These are phyloP conservation scores for Lasioglossum villosulum DNA, from an alignment of 2,888 invertebrate species.

Conservation along the genomic window DNA sequence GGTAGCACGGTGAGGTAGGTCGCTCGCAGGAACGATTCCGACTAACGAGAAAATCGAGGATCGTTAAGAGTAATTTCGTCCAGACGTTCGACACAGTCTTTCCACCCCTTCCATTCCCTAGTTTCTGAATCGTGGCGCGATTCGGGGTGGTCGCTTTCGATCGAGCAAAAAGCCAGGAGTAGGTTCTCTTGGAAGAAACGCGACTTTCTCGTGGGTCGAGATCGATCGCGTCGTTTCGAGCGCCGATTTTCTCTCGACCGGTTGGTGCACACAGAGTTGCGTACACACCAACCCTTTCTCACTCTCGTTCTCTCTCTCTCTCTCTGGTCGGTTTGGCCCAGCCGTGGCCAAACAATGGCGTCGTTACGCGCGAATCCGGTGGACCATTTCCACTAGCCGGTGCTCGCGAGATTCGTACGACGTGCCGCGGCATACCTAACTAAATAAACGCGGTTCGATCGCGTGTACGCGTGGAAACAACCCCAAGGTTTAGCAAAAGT, in stretches of 20 bases:
- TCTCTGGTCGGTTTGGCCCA: not conserved
- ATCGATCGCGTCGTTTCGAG: constrained; percentile 9
- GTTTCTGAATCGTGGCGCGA: not conserved
- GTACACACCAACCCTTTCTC: not conserved
- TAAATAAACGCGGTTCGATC: not conserved
- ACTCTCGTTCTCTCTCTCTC: not conserved
- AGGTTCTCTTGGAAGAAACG: not conserved
- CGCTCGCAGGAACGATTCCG: constrained; percentile 74
- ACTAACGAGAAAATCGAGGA: constrained; percentile 81
- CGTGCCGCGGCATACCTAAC: constrained; percentile 30
- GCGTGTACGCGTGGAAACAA: not conserved
- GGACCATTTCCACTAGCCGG: constrained; percentile 6
- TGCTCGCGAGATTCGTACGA: constrained; percentile 1
- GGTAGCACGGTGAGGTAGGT: constrained; percentile 42
- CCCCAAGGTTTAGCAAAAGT: not conserved
- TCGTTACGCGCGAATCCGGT: constrained; percentile 18
- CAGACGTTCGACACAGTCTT: constrained; percentile 69
- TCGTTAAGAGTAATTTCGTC: constrained; percentile 80
- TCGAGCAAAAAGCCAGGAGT: not conserved
- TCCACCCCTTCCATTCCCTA: constrained; percentile 40
- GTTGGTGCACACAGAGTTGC: not conserved
- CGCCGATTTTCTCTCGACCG: constrained; percentile 3
- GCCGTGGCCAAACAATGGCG: constrained; percentile 19
- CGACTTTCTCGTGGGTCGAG: not conserved
- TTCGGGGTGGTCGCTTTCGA: not conserved